Evolutionary conservation across 2,113 vertebrate genomes (phyloP).

Genomic region (Poeciliopsis prolifica): DNA sequence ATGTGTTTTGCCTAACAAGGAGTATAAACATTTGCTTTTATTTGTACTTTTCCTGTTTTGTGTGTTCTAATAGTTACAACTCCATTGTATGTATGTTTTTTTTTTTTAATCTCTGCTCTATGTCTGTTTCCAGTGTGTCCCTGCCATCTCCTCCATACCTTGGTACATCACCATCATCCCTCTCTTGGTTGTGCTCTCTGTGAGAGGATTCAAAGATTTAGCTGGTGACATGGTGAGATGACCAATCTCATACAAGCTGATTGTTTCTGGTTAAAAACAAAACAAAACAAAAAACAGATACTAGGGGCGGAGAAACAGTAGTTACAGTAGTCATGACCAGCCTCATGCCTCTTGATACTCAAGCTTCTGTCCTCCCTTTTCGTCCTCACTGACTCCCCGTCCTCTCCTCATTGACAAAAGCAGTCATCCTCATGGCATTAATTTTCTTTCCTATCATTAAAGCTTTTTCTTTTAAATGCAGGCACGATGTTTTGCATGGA

Average conservation of each 20-base stretch:
- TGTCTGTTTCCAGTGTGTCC: slow-evolving; percentile 79
- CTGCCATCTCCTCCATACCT: slow-evolving; percentile 88
- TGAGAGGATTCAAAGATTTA: slow-evolving; percentile 87
- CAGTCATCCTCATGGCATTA: slow-evolving; percentile 74
- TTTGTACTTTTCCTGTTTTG: too few relatives aligned
- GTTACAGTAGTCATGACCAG: slow-evolving; percentile 3
- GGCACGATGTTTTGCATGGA: slow-evolving; percentile 75
- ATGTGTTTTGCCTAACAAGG: not conserved
- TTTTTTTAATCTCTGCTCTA: not conserved
- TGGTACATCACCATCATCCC: slow-evolving; percentile 90
- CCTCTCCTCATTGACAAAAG: slow-evolving; percentile 71
- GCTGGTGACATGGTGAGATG: slow-evolving; percentile 87
- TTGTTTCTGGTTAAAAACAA: not conserved
- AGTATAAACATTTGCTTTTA: too few relatives aligned
- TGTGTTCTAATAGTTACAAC: not conserved
- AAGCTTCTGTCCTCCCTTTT: slow-evolving; percentile 32
- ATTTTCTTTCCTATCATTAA: slow-evolving; percentile 73
- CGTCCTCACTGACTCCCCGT: slow-evolving; percentile 75
- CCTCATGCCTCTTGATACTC: slow-evolving; percentile 29
- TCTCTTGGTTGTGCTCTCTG: slow-evolving; percentile 79
- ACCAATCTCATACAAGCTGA: not conserved
- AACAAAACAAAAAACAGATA: not conserved
- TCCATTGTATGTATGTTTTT: not conserved
- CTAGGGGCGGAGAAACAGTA: not conserved
- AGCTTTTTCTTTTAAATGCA: slow-evolving; percentile 73